Evolutionary conservation across 2,888 invertebrate species (phyloP), one percentile per base, ranked within the genome.

Genomic region (Cephalotes varians): DNA sequence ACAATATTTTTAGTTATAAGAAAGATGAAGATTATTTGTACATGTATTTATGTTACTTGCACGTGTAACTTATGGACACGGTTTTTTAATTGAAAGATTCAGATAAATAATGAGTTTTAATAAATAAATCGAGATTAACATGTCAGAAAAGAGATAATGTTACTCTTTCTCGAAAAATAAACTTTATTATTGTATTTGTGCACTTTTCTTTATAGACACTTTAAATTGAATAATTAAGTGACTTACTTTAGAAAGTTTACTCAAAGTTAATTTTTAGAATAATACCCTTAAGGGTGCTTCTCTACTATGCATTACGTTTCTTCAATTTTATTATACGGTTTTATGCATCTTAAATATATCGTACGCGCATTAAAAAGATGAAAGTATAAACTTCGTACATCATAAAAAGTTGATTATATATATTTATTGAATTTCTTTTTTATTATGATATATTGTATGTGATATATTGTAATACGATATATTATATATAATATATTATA

Each of bases 141-240:
- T 25, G 25, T 2, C 67, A 56, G 56, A 69, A 73, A 40, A 54
- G 3, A 56, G 1, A 56, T n/a, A n/a, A n/a, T n/a, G n/a, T 25
- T 56, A 67, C 18, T 34, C 69, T 40, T n/a, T 25, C 40, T 54
- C 15, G 28, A 54, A 54, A 47, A 40, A 34, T 65, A 76, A n/a
- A 76, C 51, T 77, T 77, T 25, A n/a, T n/a, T n/a, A n/a, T n/a
- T 40, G 18, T 54, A 76, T 64, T 58, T 69, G 31, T 56, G 69
- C 28, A 34, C 34, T 25, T 69, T 69, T 69, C 12, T 31, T 77
- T 31, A 49, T 40, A 44, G 77, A 77, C 44, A 69, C 34, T 34
- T 79, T 12, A 44, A 79, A 79, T 77, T 56, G 56, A 77, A 69
- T 69, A 77, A 77, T 79, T 56, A 49, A 62, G 21, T 58, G 28